Base-by-base conservation (phyloP, 2,113 vertebrate species). In the Salvelinus fontinalis region DNA sequence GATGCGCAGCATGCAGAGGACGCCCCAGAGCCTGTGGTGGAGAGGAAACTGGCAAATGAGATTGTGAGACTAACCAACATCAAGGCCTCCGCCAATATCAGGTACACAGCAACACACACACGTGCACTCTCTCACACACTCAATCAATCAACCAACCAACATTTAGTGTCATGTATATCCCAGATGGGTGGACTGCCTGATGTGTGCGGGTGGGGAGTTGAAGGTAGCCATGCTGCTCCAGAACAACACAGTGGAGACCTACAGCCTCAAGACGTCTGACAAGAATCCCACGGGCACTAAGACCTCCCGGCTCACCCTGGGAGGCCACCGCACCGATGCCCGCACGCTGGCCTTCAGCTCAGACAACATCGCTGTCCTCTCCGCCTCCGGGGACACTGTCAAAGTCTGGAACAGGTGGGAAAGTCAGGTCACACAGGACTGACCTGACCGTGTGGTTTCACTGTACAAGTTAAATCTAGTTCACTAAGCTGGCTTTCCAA, bases 351-450 rank as follows among this genome's bases (percentile, higher is more conserved):
- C 96, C 48, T 99, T 99, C 85, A 99, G 98, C 91, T 98, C 98
- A 0, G 98, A 99, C 87, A 99, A 98, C 81, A 97, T 97, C 70
- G 97, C 97, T 11, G 12, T 99, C 66, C 95, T 99, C 5, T 99
- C 98, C 0, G 98, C 95, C 6, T 95, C 98, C 0, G 96, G 95
- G 1, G 97, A 99, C 75, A 96, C 96, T 0, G 87, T 97, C 44
- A 99, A 99, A 90, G 93, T 99, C 60, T 99, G 98, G 98, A 99
- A 99, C 93, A 97, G 98, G 98, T 98, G 73, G 75, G 90, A 0
- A 44, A 11, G 39, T 44, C 39, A 12, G 39, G 8, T 44, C 39
- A 44, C 39, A 44, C 39, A 44, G 39, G 39, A 44, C 39, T 44
- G 39, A 44, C 0, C 8, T 44, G 39, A 44, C 39, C 0, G 0